Percentiles rank a stretch among this genome's conserved stretches.
Conservation (phyloP, 2,113 vertebrate genomes). For the Hassar affinis region DNA sequence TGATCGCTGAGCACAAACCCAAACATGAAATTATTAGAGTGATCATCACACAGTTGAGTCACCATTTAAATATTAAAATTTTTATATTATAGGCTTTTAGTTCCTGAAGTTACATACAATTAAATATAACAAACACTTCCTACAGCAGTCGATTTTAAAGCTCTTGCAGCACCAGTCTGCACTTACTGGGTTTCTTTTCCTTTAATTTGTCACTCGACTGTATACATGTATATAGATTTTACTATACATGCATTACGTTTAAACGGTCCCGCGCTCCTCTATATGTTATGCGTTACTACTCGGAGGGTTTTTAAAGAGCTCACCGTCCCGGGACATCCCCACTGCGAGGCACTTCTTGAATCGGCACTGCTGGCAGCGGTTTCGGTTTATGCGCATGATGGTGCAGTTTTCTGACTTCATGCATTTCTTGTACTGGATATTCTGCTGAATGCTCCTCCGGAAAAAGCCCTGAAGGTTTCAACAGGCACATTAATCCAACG, state of each 20-base stretch:
- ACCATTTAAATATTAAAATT: not conserved
- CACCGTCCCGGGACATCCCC: slow-evolving; percentile 97
- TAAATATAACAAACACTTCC: not conserved
- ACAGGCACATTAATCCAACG: not conserved
- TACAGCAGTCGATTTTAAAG: not conserved
- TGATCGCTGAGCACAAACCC: not conserved
- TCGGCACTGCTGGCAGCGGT: slow-evolving; percentile 97
- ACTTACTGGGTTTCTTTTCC: not conserved
- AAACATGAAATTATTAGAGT: not conserved
- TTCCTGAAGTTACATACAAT: not conserved
- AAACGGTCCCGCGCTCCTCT: not conserved
- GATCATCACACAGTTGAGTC: not conserved
- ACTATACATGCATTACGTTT: not conserved
- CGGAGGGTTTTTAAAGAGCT: slow-evolving; percentile 46
- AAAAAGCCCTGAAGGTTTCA: slow-evolving; percentile 85
- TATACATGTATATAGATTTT: not conserved
- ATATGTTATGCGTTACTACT: not conserved
- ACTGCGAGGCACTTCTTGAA: slow-evolving; percentile 97
- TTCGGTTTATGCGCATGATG: slow-evolving; percentile 95
- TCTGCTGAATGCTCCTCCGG: slow-evolving; percentile 97
- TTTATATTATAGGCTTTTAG: not conserved
- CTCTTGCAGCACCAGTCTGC: not conserved
- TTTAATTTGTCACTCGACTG: not conserved
- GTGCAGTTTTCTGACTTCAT: slow-evolving; percentile 97
- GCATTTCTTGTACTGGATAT: slow-evolving; percentile 99